A percentile compares a stretch with the other conserved stretches of the same genome.
Conservation (phyloP, 1,140 invertebrate genomes). For the Pararge aegeria region DNA sequence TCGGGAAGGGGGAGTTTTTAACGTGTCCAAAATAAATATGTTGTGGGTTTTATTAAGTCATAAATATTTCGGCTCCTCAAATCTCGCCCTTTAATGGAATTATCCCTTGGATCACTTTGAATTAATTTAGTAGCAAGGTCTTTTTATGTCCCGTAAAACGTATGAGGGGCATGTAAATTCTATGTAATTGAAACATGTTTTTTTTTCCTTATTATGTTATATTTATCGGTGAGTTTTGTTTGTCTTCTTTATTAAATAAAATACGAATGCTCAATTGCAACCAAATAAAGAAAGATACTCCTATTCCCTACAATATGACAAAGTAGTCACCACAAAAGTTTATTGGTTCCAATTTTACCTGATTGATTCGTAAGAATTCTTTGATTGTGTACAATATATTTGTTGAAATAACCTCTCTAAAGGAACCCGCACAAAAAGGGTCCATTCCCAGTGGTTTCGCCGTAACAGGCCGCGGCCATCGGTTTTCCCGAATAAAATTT, state of each 20-base stretch:
- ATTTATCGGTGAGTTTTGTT: too few species aligned
- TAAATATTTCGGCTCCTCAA: constrained; percentile 43
- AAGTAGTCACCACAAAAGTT: background rate
- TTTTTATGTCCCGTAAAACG: constrained; percentile 2
- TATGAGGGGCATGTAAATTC: background rate
- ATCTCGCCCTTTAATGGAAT: constrained; percentile 44
- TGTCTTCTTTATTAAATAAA: background rate
- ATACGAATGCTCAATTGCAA: too few species aligned
- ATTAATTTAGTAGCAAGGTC: constrained; percentile 42
- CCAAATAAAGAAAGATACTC: too few species aligned
- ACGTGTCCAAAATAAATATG: constrained; percentile 37
- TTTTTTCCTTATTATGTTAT: background rate
- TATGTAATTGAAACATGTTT: background rate
- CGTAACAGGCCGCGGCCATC: constrained; percentile 37
- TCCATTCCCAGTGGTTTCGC: constrained; percentile 39
- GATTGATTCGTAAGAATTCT: constrained; percentile 13
- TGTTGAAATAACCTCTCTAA: constrained; percentile 16
- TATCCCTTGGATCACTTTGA: constrained; percentile 48
- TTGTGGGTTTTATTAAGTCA: constrained; percentile 48
- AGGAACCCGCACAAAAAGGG: constrained; percentile 33
- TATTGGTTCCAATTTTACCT: constrained; percentile 9
- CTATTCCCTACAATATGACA: background rate
- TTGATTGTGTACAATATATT: constrained; percentile 12
- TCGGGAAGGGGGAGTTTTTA: constrained; percentile 31
- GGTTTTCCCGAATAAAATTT: constrained; percentile 60